phyloP scores from a whole-genome alignment of 2,797 vertebrate species.

The Diplodus sargus region DNA sequence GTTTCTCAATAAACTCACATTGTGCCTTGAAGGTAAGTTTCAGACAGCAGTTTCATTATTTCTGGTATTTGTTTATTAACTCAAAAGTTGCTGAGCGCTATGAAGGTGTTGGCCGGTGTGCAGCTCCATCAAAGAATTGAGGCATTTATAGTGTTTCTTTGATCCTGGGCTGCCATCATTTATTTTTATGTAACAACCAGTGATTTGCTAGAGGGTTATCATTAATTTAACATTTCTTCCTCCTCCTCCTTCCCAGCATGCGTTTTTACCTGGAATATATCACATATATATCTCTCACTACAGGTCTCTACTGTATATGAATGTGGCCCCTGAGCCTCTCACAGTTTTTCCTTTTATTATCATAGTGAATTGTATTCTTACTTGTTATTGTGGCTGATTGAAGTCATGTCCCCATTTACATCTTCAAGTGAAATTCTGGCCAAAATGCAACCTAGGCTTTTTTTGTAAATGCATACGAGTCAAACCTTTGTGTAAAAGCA shows the following conservation, averaged over 20 bases:
- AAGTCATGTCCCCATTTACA: constrained; percentile 15
- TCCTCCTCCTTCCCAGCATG: neutral
- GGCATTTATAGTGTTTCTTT: constrained; percentile 5
- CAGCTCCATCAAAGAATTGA: constrained; percentile 13
- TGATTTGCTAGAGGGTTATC: constrained; percentile 51
- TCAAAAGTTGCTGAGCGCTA: neutral
- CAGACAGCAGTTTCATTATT: neutral
- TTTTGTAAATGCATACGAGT: no score
- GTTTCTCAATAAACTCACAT: no score
- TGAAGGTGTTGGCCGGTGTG: neutral
- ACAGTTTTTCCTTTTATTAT: constrained; percentile 10
- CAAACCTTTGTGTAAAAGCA: no score
- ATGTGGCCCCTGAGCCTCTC: constrained; percentile 6
- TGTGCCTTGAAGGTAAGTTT: no score
- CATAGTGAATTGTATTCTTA: neutral
- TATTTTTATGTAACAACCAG: constrained; percentile 37
- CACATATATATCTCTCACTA: constrained; percentile 30
- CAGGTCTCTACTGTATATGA: constrained; percentile 2
- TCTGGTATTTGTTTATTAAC: neutral
- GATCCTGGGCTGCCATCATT: constrained; percentile 34
- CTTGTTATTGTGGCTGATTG: constrained; percentile 16
- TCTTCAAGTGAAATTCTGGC: neutral
- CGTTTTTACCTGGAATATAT: constrained; percentile 2
- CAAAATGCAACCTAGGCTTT: no score
- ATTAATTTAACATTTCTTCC: constrained; percentile 20